Evolutionary conservation across 92 coral and sea anemone species (phyloP).

Genomic region (Pocillopora meandrina): DNA sequence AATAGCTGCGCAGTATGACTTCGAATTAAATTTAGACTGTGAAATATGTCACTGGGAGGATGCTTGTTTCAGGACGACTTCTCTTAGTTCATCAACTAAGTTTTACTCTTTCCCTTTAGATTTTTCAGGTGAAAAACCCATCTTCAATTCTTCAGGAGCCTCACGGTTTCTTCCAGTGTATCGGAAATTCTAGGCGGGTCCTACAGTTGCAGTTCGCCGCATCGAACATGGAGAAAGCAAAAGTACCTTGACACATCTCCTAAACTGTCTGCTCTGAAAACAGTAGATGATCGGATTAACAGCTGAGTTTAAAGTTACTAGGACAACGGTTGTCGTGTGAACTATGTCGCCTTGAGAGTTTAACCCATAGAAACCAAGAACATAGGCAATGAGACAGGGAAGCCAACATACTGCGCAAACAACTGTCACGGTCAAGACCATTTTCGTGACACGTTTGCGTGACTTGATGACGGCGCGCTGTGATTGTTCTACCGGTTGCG

Average conservation of each 20-base stretch:
- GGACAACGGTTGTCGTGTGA: constrained; percentile 68
- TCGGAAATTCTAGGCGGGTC: neutral
- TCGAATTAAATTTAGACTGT: too few species aligned
- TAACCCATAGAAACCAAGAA: constrained; percentile 35
- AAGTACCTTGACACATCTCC: constrained; percentile 21
- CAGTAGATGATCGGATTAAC: constrained; percentile 70
- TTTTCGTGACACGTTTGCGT: constrained; percentile 38
- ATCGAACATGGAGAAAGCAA: constrained; percentile 30
- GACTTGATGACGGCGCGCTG: constrained; percentile 32
- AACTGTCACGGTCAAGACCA: constrained; percentile 39
- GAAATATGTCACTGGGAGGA: too few species aligned
- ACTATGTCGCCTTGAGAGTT: constrained; percentile 33
- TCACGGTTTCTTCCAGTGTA: neutral
- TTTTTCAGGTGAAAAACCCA: too few species aligned
- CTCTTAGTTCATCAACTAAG: too few species aligned
- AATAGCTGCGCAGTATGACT: too few species aligned
- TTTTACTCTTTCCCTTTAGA: too few species aligned
- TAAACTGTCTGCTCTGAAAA: constrained; percentile 63
- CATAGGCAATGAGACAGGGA: constrained; percentile 35
- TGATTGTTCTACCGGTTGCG: constrained; percentile 8
- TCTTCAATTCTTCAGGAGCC: neutral
- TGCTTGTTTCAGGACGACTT: too few species aligned
- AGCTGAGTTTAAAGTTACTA: constrained; percentile 70
- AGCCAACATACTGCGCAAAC: constrained; percentile 39
- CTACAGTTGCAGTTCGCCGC: constrained; percentile 26